Base-by-base conservation (phyloP, 2,113 vertebrate species). In the Raphicerus campestris region DNA sequence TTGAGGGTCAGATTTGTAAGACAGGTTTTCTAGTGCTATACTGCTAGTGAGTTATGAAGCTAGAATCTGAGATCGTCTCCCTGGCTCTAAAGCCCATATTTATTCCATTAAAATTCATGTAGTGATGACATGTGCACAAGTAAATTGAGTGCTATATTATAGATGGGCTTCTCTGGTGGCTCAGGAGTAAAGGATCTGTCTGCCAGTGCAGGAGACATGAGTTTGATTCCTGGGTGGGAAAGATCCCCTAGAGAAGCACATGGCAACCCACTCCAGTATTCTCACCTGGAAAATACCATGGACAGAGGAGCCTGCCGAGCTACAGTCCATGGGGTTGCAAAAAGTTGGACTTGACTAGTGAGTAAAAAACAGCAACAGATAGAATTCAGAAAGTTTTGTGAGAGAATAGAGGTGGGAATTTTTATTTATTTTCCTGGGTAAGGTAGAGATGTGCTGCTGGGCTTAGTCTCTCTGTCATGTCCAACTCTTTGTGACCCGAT, bases 361-460 rank as follows among this genome's bases (percentile, higher is more conserved):
- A 75, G 35, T 75, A 0, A 14, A 75, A 39, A 75, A 42, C 22
- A 75, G 35, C 70, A 26, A 14, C 6, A 82, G 32, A 39, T 35
- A 86, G 39, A 89, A 82, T 49, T 82, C 20, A 92, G 28, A 53
- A 93, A 35, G 35, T 85, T n/a, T 26, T 10, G 6, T 83, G 89
- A 94, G 47, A 92, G n/a, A 10, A 49, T 26, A 42, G 30, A 83
- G 26, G 4, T 66, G 14, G 24, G 39, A 10, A n/a, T 51, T 89
- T 92, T 70, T 45, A 30, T 0, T 92, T 66, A 6, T 94, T 82
- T 86, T 92, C 11, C 70, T 75, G 28, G 26, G 11, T 61, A 51
- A 42, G 10, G 6, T 26, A 87, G 55, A 78, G 53, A 49, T 77
- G 39, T 39, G 10, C n/a, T 70, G 19, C 66, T 39, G 19, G 5